Percentiles rank a stretch among this genome's conserved stretches.
Conservation (phyloP, 2,113 vertebrate species). For the Epinephelus moara region DNA sequence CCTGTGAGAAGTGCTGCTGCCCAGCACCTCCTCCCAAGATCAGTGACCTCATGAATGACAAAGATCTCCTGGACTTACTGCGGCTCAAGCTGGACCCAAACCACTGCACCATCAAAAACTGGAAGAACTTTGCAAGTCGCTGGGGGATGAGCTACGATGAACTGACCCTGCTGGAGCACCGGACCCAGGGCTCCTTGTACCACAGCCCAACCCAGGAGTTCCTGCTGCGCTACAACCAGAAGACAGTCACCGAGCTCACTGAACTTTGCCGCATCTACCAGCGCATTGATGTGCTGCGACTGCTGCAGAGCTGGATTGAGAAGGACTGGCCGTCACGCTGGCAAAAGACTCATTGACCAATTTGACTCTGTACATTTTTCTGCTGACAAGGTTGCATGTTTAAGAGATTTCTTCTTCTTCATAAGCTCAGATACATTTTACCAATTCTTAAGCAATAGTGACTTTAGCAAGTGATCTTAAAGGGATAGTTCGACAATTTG, state of each 20-base stretch:
- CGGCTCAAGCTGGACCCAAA: constrained; percentile 95
- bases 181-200: constrained; percentile 86
- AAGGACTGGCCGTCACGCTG: constrained; percentile 95
- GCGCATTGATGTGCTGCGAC: constrained; percentile 93
- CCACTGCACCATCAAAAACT: constrained; percentile 98
- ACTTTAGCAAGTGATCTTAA: not conserved
- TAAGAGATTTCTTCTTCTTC: not conserved
- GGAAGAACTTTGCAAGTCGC: constrained; percentile 99
- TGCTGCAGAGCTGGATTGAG: constrained; percentile 94
- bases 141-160: constrained; percentile 99
- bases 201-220: constrained; percentile 96
- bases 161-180: constrained; percentile 95
- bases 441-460: not conserved
- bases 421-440: constrained; percentile 7
- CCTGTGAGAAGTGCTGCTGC: constrained; percentile 83
- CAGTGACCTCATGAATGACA: constrained; percentile 96
- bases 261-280: constrained; percentile 95
- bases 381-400: constrained; percentile 19
- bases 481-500: no score
- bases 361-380: constrained; percentile 1
- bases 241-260: constrained; percentile 92
- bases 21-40: constrained; percentile 91
- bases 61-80: constrained; percentile 94
- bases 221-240: constrained; percentile 94
- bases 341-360: constrained; percentile 80